Base-by-base conservation (phyloP, 2,113 vertebrate genomes). In the Hippocampus comes region DNA sequence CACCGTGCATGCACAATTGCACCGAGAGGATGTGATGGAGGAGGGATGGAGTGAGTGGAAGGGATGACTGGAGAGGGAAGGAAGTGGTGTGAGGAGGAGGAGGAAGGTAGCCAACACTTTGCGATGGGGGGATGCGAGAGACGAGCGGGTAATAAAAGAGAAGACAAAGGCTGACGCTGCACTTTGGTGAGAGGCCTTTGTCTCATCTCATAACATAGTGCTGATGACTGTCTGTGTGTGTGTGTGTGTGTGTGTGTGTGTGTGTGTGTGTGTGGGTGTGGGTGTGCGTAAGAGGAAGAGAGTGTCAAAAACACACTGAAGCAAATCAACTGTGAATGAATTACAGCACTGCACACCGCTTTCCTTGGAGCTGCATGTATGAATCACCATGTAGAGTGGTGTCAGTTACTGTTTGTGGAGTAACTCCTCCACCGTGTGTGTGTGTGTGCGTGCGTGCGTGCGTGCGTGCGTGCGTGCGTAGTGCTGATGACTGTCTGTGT, bases 131-230 rank as follows among this genome's bases (percentile, higher is more conserved):
- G 65, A 78, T 65, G 76, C 43, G 34, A 79, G 84, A 84, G 73
- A 78, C 80, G 34, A 70, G 81, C 79, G 79, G 68, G 59, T 77
- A 82, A 83, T 82, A 84, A 87, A 81, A 59, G 46, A 65, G 65
- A 76, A 56, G 63, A 55, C 70, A 63, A 78, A 79, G 66, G 83
- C 84, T 85, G 82, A 88, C 77, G 17, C 71, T 71, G 83, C 84
- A 72, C 69, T 79, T 80, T 78, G 14, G 10, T 1, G 70, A 87
- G 84, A 81, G 78, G 83, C 82, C 75, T 83, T 76, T 76, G 70
- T 84, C 83, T 88, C 70, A 63, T 79, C 82, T 68, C 27, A 66
- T 60, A 78, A 75, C 56, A 51, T 42, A 49, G 17, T 30, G 11
- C 34, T 48, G 63, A 70, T 69, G 59, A 21, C 7, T 59, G 71